These are phyloP conservation scores for Pantherophis vulpinus DNA, from an alignment of 2,797 vertebrate species.

Conservation along the genomic window DNA sequence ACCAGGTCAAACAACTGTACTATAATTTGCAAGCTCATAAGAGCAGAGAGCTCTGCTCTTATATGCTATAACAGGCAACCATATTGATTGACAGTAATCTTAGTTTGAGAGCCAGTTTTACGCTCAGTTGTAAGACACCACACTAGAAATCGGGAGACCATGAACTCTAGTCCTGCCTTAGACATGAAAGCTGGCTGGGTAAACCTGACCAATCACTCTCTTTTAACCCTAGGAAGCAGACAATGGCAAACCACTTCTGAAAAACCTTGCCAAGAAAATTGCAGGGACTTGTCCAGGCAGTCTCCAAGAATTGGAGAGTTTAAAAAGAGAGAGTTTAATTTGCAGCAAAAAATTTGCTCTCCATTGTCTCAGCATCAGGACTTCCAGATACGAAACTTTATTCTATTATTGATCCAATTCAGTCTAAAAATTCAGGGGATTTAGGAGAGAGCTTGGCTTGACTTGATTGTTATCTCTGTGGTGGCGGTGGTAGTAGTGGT, in stretches of 20 bases:
- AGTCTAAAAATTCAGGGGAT: background rate
- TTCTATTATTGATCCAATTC: background rate
- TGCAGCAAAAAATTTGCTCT: background rate
- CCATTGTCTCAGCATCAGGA: background rate
- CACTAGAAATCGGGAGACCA: background rate
- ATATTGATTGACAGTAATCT: background rate
- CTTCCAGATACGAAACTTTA: background rate
- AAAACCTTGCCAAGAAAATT: background rate
- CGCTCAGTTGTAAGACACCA: background rate
- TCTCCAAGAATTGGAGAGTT: background rate
- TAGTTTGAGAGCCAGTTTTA: background rate
- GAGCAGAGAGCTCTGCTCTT: background rate
- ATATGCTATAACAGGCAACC: background rate
- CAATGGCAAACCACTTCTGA: background rate
- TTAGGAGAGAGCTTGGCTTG: background rate
- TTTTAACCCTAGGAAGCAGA: background rate
- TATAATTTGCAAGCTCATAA: background rate
- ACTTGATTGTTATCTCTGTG: background rate
- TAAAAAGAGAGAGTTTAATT: background rate
- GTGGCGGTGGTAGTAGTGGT: background rate
- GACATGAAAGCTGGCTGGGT: background rate
- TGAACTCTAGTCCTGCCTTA: background rate
- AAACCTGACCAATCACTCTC: background rate
- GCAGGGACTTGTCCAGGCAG: background rate
- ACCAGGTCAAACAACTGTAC: background rate